A percentile compares a stretch with the other conserved stretches of the same genome.
phyloP scores from a whole-genome alignment of 2,888 invertebrate species.

The Entomobrya proxima region DNA sequence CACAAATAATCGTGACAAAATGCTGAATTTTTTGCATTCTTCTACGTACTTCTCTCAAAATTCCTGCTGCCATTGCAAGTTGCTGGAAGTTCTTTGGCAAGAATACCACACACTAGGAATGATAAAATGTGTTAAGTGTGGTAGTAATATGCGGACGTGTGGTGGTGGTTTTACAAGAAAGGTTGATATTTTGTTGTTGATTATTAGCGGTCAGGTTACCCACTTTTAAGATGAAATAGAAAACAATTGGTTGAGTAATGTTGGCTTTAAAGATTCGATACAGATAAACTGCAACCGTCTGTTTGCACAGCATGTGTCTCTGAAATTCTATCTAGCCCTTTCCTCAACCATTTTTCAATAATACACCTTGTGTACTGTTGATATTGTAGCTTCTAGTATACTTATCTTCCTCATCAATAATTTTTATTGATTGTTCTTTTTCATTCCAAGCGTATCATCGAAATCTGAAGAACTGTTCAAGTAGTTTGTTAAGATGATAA shows the following conservation, averaged over 20 bases:
- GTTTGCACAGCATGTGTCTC: slow-evolving; percentile 56
- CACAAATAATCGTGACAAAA: slow-evolving; percentile 34
- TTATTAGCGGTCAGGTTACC: slow-evolving; percentile 50
- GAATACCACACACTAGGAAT: background rate
- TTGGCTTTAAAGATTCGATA: slow-evolving; percentile 58
- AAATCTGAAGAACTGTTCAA: background rate
- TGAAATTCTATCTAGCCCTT: slow-evolving; percentile 37
- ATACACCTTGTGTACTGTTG: slow-evolving; percentile 17
- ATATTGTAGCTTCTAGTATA: background rate
- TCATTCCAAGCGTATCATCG: background rate
- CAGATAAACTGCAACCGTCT: slow-evolving; percentile 56
- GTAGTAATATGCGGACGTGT: background rate
- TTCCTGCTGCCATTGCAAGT: background rate
- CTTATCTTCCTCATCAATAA: slow-evolving; percentile 32
- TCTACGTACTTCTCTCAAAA: slow-evolving; percentile 17
- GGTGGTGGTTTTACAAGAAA: background rate
- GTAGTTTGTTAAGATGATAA: background rate
- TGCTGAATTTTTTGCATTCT: slow-evolving; percentile 50
- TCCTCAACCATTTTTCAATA: background rate
- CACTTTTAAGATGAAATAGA: slow-evolving; percentile 22
- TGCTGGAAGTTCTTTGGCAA: background rate
- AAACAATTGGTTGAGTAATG: slow-evolving; percentile 36
- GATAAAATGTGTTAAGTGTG: no score
- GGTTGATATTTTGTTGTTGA: slow-evolving; percentile 13
- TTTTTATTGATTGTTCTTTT: slow-evolving; percentile 34